Base-by-base conservation (phyloP, 2,888 invertebrate genomes). In the Arge pagana region DNA sequence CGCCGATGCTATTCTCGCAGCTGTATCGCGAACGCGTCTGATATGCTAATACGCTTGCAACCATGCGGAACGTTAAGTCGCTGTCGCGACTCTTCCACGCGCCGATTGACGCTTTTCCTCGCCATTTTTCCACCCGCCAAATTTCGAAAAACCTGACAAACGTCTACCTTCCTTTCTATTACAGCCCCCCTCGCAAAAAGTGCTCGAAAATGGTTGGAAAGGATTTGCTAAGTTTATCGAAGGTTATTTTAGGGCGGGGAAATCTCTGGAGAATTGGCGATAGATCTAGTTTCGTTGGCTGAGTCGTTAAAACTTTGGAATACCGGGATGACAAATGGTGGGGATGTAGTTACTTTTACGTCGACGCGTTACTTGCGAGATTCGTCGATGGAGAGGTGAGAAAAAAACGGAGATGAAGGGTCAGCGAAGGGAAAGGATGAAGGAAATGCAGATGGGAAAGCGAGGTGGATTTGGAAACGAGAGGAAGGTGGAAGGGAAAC, bases 1-100 rank as follows among this genome's bases (percentile, higher is more conserved):
- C 30, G 45, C 45, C 45, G 45, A 45, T 45, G 45, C 45, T 45
- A 45, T 45, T 45, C 45, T 45, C 35, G 45, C 45, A 45, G 45
- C 45, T 45, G 45, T 23, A 45, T 45, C 45, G 45, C 45, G 35
- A 45, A 45, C 45, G 45, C 45, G 45, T 33, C 33, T 45, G 45
- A 45, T 45, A 45, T 45, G 45, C 45, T 45, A 45, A 45, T 45
- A 45, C 45, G 45, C 45, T 45, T 45, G 21, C 45, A 45, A 35
- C 35, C 15, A 35, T 24, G 45, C 45, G 35, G 35, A 45, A 45
- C 30, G 11, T 45, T 45, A 45, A 23, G 45, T 10, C 33, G 45
- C 45, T 31, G 33, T 45, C 35, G 23, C 15, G 24, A 45, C 45
- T 45, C 15, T n/a, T n/a, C n/a, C n/a, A n/a, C n/a, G n/a, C n/a